Conservation (phyloP, 2,888 invertebrate species). For the Pandemis cinnamomeana region DNA sequence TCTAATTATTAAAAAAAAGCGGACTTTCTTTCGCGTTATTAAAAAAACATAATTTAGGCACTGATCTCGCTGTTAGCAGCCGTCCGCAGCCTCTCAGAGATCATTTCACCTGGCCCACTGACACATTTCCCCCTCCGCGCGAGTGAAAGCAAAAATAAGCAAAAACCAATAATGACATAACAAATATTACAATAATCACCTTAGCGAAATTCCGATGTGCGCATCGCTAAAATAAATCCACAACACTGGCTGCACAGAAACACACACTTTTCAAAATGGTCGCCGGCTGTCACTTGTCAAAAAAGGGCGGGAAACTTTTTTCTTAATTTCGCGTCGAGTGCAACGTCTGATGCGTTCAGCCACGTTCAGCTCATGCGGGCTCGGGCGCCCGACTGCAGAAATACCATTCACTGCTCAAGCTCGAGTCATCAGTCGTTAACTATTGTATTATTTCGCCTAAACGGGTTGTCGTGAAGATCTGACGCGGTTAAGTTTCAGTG, state of each 20-base stretch:
- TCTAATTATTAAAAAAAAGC: slow-evolving; percentile 21
- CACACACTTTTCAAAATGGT: slow-evolving; percentile 42
- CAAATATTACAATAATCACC: slow-evolving; percentile 47
- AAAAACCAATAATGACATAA: slow-evolving; percentile 68
- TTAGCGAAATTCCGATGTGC: slow-evolving; percentile 45
- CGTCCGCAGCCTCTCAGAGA: slow-evolving; percentile 53
- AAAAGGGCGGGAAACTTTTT: slow-evolving; percentile 48
- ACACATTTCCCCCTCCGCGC: slow-evolving; percentile 57
- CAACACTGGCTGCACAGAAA: slow-evolving; percentile 19
- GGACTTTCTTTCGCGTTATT: slow-evolving; percentile 22
- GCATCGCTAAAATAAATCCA: slow-evolving; percentile 12
- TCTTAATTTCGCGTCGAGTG: slow-evolving; percentile 38
- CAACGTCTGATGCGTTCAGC: slow-evolving; percentile 46
- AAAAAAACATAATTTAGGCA: slow-evolving; percentile 19
- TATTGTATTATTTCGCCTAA: slow-evolving; percentile 12
- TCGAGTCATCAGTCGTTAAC: slow-evolving; percentile 15
- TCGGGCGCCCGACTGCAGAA: slow-evolving; percentile 54
- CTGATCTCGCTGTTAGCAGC: slow-evolving; percentile 13
- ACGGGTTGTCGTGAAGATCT: slow-evolving; percentile 27
- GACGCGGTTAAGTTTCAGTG: neutral
- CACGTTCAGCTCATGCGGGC: slow-evolving; percentile 56
- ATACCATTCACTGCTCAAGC: slow-evolving; percentile 43
- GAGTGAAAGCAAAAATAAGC: slow-evolving; percentile 66
- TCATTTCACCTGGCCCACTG: slow-evolving; percentile 64
- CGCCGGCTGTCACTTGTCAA: slow-evolving; percentile 52